phyloP scores from a whole-genome alignment of 1,140 invertebrate genomes.

The Drosophila asahinai region DNA sequence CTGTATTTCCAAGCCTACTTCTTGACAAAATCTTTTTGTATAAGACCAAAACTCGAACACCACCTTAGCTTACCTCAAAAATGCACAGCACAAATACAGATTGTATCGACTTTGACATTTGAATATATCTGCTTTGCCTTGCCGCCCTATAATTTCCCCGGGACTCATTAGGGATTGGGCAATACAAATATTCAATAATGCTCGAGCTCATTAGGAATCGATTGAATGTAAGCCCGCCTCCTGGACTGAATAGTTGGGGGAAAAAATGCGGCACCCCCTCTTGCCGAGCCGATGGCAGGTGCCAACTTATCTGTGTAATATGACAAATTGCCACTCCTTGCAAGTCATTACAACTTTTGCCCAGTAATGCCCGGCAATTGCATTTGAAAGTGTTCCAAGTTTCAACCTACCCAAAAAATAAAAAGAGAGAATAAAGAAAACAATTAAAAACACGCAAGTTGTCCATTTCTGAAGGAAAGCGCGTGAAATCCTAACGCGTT shows the following conservation, averaged over 20 bases:
- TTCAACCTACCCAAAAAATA: neutral
- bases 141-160: slow-evolving; percentile 17
- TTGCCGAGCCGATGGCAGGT: slow-evolving; percentile 21
- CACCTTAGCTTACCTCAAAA: neutral
- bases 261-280: neutral
- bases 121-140: slow-evolving; percentile 1
- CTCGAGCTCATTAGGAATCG: slow-evolving; percentile 44
- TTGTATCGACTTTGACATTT: slow-evolving; percentile 29
- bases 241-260: neutral
- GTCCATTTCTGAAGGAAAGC: slow-evolving; percentile 59
- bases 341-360: slow-evolving; percentile 29
- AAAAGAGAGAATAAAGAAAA: slow-evolving; percentile 11
- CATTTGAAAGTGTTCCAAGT: slow-evolving; percentile 3
- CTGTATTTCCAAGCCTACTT: neutral
- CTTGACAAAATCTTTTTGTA: no score
- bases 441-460: slow-evolving; percentile 74
- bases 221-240: slow-evolving; percentile 19
- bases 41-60: neutral
- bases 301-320: slow-evolving; percentile 51
- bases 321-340: slow-evolving; percentile 37
- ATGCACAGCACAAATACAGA: slow-evolving; percentile 9
- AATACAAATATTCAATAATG: slow-evolving; percentile 58
- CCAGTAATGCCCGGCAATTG: slow-evolving; percentile 33
- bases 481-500: slow-evolving; percentile 65
- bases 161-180: slow-evolving; percentile 25